Evolutionary conservation across 2,888 invertebrate species (phyloP).

Genomic region (Lasioglossum calceatum): DNA sequence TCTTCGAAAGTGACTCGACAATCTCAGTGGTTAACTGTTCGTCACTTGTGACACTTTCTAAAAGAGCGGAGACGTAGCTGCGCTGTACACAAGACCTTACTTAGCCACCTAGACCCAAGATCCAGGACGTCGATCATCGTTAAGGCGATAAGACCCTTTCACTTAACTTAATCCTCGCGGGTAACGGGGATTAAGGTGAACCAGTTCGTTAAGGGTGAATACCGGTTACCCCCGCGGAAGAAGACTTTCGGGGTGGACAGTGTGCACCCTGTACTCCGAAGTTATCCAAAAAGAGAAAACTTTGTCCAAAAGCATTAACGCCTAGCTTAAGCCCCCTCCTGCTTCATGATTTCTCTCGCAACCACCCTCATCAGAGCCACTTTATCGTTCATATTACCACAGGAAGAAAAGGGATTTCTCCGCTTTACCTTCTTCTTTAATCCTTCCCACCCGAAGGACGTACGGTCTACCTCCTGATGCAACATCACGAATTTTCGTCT

Average conservation of each 20-base stretch:
- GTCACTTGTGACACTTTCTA: constrained; percentile 20
- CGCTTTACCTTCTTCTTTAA: background rate
- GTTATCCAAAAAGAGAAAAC: constrained; percentile 6
- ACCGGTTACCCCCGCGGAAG: constrained; percentile 13
- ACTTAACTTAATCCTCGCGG: constrained; percentile 64
- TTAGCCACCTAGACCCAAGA: constrained; percentile 58
- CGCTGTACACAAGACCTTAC: constrained; percentile 50
- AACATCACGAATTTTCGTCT: no score
- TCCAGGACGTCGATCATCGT: constrained; percentile 71
- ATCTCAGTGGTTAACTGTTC: constrained; percentile 32
- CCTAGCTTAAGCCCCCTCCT: background rate
- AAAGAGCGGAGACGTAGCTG: constrained; percentile 11
- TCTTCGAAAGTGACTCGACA: constrained; percentile 14
- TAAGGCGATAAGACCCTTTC: constrained; percentile 64
- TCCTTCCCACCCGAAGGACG: no score
- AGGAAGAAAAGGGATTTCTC: background rate
- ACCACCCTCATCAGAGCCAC: background rate
- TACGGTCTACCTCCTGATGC: no score
- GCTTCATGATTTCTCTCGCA: background rate
- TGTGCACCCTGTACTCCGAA: background rate
- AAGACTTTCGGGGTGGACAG: background rate
- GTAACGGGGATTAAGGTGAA: constrained; percentile 59
- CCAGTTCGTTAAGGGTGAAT: constrained; percentile 41
- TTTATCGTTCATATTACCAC: background rate
- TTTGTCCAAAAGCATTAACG: background rate